Evolutionary conservation across 2,797 vertebrate genomes (phyloP).

Genomic region (Margarornis squamiger): DNA sequence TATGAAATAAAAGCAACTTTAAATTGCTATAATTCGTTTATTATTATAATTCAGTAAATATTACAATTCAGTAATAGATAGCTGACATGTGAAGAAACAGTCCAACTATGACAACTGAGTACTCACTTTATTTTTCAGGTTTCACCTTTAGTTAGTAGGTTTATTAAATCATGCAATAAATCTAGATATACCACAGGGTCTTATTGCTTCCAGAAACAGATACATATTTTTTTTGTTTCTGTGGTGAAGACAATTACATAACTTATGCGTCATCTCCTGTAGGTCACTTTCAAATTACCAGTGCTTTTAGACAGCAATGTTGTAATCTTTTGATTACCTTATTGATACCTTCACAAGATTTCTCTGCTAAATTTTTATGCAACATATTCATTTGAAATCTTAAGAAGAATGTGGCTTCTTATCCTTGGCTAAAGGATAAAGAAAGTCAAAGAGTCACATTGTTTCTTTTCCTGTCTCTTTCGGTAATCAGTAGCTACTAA

Average conservation of each 20-base stretch:
- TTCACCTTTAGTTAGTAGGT: rapidly evolving
- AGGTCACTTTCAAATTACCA: neutral
- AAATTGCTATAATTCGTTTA: neutral
- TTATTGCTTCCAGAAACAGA: neutral
- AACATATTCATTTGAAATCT: neutral
- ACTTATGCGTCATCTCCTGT: neutral
- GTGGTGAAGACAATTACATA: neutral
- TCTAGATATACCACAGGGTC: neutral
- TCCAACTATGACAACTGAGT: neutral
- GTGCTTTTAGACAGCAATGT: neutral
- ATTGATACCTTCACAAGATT: neutral
- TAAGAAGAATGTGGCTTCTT: neutral
- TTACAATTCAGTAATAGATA: neutral
- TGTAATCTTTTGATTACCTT: neutral
- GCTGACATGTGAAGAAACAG: neutral
- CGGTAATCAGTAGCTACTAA: neutral
- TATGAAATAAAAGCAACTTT: neutral
- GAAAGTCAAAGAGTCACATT: neutral
- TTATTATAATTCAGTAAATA: neutral
- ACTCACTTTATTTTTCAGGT: neutral
- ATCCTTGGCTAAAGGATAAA: neutral
- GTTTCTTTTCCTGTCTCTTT: neutral
- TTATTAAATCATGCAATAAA: neutral
- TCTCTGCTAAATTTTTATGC: neutral
- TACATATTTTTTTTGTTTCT: neutral